Evolutionary conservation across 2,113 vertebrate species (phyloP).

Genomic region (Alethe castanea): DNA sequence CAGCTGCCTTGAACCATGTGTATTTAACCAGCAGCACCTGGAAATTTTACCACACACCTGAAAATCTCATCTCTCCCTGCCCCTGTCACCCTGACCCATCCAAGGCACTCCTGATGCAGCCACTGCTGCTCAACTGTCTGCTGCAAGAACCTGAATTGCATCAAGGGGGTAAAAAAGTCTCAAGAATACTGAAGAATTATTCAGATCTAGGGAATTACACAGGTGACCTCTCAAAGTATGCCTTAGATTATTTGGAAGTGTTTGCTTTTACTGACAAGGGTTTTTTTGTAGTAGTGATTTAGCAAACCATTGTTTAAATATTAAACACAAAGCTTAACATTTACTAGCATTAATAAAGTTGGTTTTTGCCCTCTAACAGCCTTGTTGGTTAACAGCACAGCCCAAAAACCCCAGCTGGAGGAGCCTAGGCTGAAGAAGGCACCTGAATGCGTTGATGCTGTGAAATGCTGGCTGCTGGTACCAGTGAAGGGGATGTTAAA

Average conservation of each 20-base stretch:
- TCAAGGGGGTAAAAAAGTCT: neutral
- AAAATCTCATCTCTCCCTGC: neutral
- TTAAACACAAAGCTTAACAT: neutral
- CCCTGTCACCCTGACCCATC: neutral
- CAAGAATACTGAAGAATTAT: neutral
- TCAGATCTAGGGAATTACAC: neutral
- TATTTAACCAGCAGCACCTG: neutral
- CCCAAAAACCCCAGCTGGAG: neutral
- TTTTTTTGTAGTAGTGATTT: neutral
- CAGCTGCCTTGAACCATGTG: neutral
- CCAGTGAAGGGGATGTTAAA: neutral
- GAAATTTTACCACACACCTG: neutral
- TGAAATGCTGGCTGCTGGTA: neutral
- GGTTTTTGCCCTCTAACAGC: neutral
- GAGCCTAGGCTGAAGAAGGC: neutral
- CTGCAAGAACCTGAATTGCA: neutral
- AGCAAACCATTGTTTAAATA: neutral
- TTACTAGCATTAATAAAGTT: neutral
- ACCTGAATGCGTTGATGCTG: neutral
- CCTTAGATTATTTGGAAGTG: neutral
- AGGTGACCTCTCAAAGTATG: neutral
- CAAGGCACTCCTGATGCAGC: accelerated
- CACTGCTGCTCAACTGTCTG: accelerated
- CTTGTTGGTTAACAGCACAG: neutral
- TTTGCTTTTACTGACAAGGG: neutral